Evolutionary conservation across 1,140 invertebrate species (phyloP).

Genomic region (Aphelenchoides besseyi): DNA sequence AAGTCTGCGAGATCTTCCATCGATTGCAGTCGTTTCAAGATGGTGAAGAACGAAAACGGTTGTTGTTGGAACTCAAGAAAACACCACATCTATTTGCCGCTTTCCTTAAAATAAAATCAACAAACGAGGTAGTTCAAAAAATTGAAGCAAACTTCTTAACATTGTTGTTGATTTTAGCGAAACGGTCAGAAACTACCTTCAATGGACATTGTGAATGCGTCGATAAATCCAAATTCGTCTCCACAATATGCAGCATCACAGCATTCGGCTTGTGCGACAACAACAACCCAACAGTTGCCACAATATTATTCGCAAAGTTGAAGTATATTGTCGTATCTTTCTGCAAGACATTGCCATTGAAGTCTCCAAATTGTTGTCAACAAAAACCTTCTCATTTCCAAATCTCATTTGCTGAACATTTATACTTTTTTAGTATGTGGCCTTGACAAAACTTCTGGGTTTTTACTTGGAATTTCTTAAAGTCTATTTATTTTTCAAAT

Average conservation of each 20-base stretch:
- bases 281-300: not conserved
- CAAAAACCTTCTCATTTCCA: not conserved
- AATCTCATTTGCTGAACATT: not conserved
- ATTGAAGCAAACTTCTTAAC: not conserved
- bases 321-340: no score
- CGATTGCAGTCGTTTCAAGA: constrained; percentile 28
- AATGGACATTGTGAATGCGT: no score
- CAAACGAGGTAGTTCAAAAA: not conserved
- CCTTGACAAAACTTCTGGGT: no score
- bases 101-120: constrained; percentile 48
- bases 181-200: not conserved
- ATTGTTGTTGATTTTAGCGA: not conserved
- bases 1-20: constrained; percentile 31
- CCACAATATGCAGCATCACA: not conserved
- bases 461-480: not conserved
- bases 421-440: not conserved
- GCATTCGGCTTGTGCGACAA: not conserved
- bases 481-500: not conserved
- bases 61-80: constrained; percentile 42
- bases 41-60: constrained; percentile 32
- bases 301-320: not conserved
- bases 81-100: constrained; percentile 52
- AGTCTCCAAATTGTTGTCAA: not conserved
- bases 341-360: no score
- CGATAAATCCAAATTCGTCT: not conserved